phyloP scores from a whole-genome alignment of 2,888 invertebrate species.

The Malacosoma neustria region DNA sequence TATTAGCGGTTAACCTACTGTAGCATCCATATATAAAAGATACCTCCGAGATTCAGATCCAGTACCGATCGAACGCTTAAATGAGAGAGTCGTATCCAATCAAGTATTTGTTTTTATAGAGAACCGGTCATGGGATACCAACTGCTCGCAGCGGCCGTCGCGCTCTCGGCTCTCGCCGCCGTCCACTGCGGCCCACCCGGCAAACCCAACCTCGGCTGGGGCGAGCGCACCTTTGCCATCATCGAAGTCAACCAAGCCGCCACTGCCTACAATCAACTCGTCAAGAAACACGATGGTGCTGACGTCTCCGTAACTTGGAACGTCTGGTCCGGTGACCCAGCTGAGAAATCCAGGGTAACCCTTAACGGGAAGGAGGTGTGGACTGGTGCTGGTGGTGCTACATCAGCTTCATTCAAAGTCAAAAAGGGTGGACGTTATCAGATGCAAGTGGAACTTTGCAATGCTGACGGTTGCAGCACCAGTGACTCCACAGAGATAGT shows the following conservation, averaged over 20 bases:
- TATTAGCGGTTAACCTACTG: constrained; percentile 70
- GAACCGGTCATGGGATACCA: constrained; percentile 50
- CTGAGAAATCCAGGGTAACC: constrained; percentile 45
- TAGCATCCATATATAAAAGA: constrained; percentile 60
- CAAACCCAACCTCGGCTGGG: constrained; percentile 61
- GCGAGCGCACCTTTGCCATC: constrained; percentile 60
- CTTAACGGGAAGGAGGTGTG: constrained; percentile 53
- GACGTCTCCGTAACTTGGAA: constrained; percentile 67
- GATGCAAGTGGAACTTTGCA: constrained; percentile 61
- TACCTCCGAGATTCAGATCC: constrained; percentile 42
- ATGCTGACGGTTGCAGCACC: constrained; percentile 53
- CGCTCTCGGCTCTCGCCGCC: constrained; percentile 26
- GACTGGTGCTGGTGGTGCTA: constrained; percentile 43
- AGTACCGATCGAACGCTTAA: constrained; percentile 47
- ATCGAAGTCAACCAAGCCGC: constrained; percentile 67
- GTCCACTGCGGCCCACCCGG: constrained; percentile 52
- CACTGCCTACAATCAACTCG: constrained; percentile 65
- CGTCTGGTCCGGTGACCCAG: constrained; percentile 62
- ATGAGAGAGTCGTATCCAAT: constrained; percentile 40
- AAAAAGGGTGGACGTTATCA: constrained; percentile 62
- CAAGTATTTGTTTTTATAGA: constrained; percentile 46
- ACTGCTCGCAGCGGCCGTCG: constrained; percentile 33
- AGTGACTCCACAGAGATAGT: constrained; percentile 58
- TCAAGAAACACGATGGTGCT: constrained; percentile 49
- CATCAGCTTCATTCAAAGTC: constrained; percentile 57